Percentiles rank a stretch among this genome's conserved stretches.
phyloP scores from a whole-genome alignment of 2,888 invertebrate genomes.

The Eueremaeus valkanovi region DNA sequence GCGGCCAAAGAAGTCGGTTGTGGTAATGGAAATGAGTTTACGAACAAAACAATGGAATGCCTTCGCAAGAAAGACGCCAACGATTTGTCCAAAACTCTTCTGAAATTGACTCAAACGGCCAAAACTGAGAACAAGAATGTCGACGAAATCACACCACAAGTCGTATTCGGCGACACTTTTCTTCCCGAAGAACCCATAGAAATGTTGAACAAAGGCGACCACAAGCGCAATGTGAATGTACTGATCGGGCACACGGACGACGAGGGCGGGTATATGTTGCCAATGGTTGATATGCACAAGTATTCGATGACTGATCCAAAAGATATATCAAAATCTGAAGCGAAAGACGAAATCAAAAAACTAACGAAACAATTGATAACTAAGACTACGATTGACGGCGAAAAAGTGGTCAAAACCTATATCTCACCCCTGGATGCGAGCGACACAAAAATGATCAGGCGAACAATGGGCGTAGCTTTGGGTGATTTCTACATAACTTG shows the following conservation, averaged over 20 bases:
- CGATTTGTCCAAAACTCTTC: slow-evolving; percentile 1
- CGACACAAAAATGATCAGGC: neutral
- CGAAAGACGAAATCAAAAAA: neutral
- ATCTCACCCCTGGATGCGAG: neutral
- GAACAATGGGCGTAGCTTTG: slow-evolving; percentile 31
- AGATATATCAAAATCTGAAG: slow-evolving; percentile 15
- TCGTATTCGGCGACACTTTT: slow-evolving; percentile 19
- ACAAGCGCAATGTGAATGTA: slow-evolving; percentile 17
- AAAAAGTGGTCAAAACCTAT: slow-evolving; percentile 36
- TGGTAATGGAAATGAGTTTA: slow-evolving; percentile 39
- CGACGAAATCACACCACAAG: slow-evolving; percentile 26
- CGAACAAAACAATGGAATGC: slow-evolving; percentile 43
- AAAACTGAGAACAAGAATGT: neutral
- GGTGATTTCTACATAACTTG: slow-evolving; percentile 39
- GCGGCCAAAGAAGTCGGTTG: slow-evolving; percentile 44
- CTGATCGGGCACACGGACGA: slow-evolving; percentile 36
- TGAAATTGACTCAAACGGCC: neutral
- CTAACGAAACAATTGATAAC: slow-evolving; percentile 26
- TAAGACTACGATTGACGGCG: neutral
- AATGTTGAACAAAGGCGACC: slow-evolving; percentile 22
- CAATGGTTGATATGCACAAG: slow-evolving; percentile 26
- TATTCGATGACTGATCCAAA: neutral
- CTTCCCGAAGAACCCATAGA: slow-evolving; percentile 8
- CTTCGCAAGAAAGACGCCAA: slow-evolving; percentile 39
- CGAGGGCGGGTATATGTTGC: slow-evolving; percentile 36